phyloP scores from a whole-genome alignment of 2,797 vertebrate species.

The Rhincodon typus region DNA sequence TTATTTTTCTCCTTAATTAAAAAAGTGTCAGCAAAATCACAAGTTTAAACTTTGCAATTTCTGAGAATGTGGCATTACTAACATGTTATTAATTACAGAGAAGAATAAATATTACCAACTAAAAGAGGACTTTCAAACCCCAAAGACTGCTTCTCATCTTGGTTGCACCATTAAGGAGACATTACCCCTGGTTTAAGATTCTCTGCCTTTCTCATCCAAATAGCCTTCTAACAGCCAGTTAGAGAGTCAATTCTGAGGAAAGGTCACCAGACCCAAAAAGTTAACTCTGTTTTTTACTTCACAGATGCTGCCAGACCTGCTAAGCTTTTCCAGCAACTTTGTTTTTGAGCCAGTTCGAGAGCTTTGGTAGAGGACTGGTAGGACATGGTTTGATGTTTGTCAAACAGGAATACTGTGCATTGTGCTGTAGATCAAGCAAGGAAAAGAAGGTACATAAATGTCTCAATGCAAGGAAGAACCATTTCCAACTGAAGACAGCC shows the following conservation, averaged over 20 bases:
- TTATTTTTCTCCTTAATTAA: background rate
- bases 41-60: background rate
- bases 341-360: background rate
- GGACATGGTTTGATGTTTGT: background rate
- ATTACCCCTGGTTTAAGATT: background rate
- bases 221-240: background rate
- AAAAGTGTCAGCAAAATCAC: background rate
- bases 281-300: no score
- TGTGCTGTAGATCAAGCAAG: background rate
- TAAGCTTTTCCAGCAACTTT: no score
- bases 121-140: background rate
- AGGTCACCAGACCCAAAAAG: no score
- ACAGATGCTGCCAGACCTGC: no score
- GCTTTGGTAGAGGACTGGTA: background rate
- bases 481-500: background rate
- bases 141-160: background rate
- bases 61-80: background rate
- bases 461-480: background rate
- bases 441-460: background rate
- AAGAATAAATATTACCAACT: background rate
- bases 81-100: background rate
- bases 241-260: no score
- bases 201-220: background rate
- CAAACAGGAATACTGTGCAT: background rate
- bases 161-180: background rate